These are phyloP conservation scores for Phylloscopus whistleri DNA, from an alignment of 2,113 vertebrate genomes.

Conservation along the genomic window DNA sequence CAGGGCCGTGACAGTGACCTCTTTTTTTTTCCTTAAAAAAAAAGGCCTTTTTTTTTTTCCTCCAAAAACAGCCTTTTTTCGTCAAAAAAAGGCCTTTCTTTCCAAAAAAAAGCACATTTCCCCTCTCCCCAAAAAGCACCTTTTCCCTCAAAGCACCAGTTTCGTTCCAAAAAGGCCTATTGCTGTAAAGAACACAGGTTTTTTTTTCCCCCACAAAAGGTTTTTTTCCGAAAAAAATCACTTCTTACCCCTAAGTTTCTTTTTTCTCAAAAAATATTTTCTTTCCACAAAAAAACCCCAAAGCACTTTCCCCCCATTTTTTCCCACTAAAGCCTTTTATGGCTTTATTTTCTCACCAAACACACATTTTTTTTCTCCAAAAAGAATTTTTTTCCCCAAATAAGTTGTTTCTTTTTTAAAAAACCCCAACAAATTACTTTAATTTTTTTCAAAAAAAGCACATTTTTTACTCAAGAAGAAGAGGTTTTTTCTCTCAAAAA, in stretches of 20 bases:
- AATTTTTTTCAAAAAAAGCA: fast-evolving
- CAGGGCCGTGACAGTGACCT: not conserved
- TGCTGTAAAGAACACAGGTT: not conserved
- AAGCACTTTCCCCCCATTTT: fast-evolving
- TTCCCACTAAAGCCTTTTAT: not conserved
- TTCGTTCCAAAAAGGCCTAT: not conserved
- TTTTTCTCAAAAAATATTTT: not conserved
- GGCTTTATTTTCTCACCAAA: not conserved
- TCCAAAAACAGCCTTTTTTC: not conserved
- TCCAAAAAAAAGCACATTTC: not conserved
- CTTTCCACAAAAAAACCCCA: too few species aligned
- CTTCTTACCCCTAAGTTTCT: not conserved
- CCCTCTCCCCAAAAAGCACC: fast-evolving
- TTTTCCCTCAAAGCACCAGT: not conserved
- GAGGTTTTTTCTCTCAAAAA: too few species aligned
- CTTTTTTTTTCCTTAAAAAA: too few species aligned
- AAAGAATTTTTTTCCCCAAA: not conserved
- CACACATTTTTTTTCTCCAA: fast-evolving
- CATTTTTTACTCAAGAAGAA: not conserved
- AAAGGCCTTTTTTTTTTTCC: not conserved
- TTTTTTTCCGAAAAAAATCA: fast-evolving
- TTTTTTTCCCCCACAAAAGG: too few species aligned
- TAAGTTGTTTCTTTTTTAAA: not conserved
- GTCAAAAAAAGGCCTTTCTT: not conserved
- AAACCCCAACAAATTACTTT: not conserved